Conservation (phyloP, 2,113 vertebrate genomes). For the Scomber colias region DNA sequence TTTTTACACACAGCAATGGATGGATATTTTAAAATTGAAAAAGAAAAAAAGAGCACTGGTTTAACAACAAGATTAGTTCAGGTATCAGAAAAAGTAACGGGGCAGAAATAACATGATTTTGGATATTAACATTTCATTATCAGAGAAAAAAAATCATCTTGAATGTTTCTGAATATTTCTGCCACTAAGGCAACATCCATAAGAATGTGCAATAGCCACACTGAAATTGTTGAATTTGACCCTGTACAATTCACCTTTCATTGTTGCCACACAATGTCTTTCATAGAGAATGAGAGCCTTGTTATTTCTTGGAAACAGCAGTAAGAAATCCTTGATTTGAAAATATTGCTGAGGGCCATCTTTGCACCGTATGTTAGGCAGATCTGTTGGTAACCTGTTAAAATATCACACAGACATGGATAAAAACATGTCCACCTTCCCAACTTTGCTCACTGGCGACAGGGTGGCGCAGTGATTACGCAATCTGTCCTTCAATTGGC, state of each 20-base stretch:
- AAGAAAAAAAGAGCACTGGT: too few species aligned
- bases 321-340: constrained; percentile 28
- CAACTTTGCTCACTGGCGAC: neutral
- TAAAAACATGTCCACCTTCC: neutral
- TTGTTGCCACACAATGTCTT: neutral
- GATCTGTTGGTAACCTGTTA: constrained; percentile 16
- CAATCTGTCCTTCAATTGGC: constrained; percentile 14
- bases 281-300: constrained; percentile 21
- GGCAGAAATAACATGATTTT: too few species aligned
- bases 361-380: constrained; percentile 10
- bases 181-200: too few species aligned
- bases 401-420: constrained; percentile 14
- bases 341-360: neutral
- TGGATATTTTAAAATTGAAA: too few species aligned
- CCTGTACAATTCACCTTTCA: neutral
- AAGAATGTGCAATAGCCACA: neutral
- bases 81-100: too few species aligned
- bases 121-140: too few species aligned
- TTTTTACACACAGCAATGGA: too few species aligned
- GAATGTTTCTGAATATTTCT: too few species aligned
- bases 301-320: constrained; percentile 35
- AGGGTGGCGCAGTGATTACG: constrained; percentile 22
- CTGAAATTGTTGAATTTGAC: neutral
- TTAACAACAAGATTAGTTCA: too few species aligned
- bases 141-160: too few species aligned